A percentile compares a stretch with the other conserved stretches of the same genome.
phyloP scores from a whole-genome alignment of 2,888 invertebrate species.

The Campoletis raptor region DNA sequence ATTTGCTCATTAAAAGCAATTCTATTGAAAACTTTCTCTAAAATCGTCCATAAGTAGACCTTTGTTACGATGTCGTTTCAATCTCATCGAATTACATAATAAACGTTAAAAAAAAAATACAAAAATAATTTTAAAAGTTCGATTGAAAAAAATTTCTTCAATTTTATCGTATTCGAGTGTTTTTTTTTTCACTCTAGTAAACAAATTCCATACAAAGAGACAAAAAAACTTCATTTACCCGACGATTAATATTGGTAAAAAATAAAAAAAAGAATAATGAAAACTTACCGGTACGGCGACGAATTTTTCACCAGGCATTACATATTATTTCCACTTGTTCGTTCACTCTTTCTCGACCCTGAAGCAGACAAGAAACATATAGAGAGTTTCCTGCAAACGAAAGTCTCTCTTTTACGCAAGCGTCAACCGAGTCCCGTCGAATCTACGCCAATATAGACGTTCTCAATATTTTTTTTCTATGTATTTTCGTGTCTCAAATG shows the following conservation, averaged over 20 bases:
- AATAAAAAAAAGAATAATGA: constrained; percentile 11
- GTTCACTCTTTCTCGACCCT: constrained; percentile 56
- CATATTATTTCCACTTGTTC: constrained; percentile 65
- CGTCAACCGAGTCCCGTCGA: constrained; percentile 54
- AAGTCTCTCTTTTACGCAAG: constrained; percentile 62
- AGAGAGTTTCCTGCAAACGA: constrained; percentile 29
- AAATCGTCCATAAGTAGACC: background rate
- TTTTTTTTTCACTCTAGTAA: background rate
- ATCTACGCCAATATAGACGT: constrained; percentile 48
- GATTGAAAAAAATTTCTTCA: background rate
- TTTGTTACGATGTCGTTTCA: background rate
- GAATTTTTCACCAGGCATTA: constrained; percentile 67
- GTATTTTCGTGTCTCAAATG: constrained; percentile 25
- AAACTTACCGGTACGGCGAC: constrained; percentile 61
- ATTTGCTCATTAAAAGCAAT: background rate
- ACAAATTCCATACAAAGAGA: background rate
- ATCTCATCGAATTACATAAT: background rate
- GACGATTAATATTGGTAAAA: background rate
- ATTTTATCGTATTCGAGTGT: background rate
- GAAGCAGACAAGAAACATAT: constrained; percentile 43
- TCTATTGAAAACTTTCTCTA: background rate
- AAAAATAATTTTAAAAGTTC: too few relatives aligned
- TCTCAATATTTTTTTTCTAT: constrained; percentile 42
- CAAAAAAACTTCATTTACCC: background rate
- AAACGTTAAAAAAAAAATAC: background rate